Conservation (phyloP, 2,888 invertebrate species). For the Orthosia gothica region DNA sequence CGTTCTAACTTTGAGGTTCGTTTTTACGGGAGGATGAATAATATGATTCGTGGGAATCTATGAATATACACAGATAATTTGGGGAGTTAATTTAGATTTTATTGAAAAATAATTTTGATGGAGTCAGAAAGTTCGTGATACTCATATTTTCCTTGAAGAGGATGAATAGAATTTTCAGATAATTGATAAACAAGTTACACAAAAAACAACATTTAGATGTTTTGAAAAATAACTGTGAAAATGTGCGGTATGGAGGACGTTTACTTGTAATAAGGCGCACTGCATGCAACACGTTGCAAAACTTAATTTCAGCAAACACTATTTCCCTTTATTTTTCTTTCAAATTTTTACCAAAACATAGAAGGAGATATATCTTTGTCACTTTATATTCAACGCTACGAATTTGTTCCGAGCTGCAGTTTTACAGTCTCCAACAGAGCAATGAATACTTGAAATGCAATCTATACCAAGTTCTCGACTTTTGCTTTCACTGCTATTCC, state of each 20-base stretch:
- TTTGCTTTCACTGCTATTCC: conserved; percentile 40
- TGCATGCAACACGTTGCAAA: not conserved
- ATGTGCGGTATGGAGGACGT: not conserved
- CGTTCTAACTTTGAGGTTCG: conserved; percentile 46
- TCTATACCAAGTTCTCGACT: conserved; percentile 52
- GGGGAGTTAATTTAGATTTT: not conserved
- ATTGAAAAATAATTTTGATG: not conserved
- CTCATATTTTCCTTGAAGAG: not conserved
- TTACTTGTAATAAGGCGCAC: conserved; percentile 12
- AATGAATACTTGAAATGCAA: conserved; percentile 63
- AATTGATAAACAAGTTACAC: no score
- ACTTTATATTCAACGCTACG: conserved; percentile 39
- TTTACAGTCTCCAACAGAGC: conserved; percentile 44
- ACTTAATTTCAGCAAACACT: not conserved
- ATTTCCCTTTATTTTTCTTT: not conserved
- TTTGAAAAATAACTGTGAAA: no score
- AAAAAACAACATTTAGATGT: no score
- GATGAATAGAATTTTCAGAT: not conserved
- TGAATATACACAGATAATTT: conserved; percentile 14
- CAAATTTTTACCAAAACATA: conserved; percentile 10
- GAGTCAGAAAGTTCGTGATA: not conserved
- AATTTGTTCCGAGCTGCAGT: conserved; percentile 44
- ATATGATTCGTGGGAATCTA: conserved; percentile 39
- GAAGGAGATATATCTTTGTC: conserved; percentile 38
- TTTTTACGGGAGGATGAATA: conserved; percentile 55